phyloP scores from a whole-genome alignment of 2,797 vertebrate species.

The Siniperca obscura region DNA sequence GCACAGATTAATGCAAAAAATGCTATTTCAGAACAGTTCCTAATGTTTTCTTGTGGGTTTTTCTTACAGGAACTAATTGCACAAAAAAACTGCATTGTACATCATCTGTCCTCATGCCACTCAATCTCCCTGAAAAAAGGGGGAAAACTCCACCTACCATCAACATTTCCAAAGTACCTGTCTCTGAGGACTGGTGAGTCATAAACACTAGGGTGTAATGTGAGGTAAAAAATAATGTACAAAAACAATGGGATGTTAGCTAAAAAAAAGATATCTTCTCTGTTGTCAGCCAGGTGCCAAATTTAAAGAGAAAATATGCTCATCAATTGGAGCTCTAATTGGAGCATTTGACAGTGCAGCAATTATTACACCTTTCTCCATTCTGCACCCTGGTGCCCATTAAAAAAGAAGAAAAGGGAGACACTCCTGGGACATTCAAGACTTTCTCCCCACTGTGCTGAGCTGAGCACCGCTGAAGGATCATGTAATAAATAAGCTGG shows the following conservation, averaged over 20 bases:
- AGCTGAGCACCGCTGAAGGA: constrained; percentile 55
- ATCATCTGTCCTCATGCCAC: constrained; percentile 4
- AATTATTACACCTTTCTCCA: constrained; percentile 60
- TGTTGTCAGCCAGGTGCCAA: constrained; percentile 54
- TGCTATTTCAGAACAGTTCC: constrained; percentile 12
- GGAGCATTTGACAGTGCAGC: constrained; percentile 64
- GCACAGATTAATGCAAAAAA: constrained; percentile 27
- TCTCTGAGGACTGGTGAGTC: constrained; percentile 25
- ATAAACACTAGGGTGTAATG: constrained; percentile 13
- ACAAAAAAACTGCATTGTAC: constrained; percentile 2
- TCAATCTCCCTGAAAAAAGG: constrained; percentile 5
- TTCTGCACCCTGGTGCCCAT: constrained; percentile 58
- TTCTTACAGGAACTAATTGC: constrained; percentile 23
- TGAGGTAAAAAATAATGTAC: neutral
- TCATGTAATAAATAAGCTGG: constrained; percentile 62
- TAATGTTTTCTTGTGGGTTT: constrained; percentile 7
- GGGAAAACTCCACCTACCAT: constrained; percentile 2
- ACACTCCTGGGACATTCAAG: constrained; percentile 59
- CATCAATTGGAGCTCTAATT: constrained; percentile 70
- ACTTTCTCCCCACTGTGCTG: constrained; percentile 58
- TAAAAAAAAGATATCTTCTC: constrained; percentile 25
- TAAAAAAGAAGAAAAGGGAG: constrained; percentile 59
- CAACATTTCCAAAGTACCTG: constrained; percentile 20
- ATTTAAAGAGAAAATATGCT: constrained; percentile 55
- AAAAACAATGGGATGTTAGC: constrained; percentile 13